Evolutionary conservation across 2,113 vertebrate genomes (phyloP).

Genomic region (Columba janthina): DNA sequence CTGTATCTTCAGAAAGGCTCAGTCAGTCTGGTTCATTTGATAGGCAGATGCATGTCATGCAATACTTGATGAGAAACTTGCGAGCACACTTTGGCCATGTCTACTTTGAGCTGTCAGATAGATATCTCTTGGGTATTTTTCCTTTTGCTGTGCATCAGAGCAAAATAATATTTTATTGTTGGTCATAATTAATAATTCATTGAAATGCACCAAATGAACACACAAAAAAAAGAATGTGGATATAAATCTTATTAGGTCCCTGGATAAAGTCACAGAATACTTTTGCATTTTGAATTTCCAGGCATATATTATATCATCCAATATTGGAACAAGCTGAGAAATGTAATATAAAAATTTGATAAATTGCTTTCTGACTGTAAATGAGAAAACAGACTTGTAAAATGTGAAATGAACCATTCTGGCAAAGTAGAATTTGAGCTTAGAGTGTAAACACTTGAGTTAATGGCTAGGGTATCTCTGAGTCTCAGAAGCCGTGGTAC

Average conservation of each 20-base stretch:
- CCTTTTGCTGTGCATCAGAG: constrained; percentile 75
- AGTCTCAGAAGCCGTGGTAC: constrained; percentile 82
- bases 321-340: constrained; percentile 75
- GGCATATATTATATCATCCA: constrained; percentile 69
- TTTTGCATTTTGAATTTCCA: constrained; percentile 70
- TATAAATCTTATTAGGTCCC: constrained; percentile 77
- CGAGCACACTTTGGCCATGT: constrained; percentile 60
- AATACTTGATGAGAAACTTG: constrained; percentile 57
- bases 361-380: constrained; percentile 77
- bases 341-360: constrained; percentile 80
- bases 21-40: constrained; percentile 71
- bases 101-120: constrained; percentile 70
- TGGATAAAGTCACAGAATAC: constrained; percentile 68
- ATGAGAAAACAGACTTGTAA: constrained; percentile 82
- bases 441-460: constrained; percentile 84
- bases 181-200: constrained; percentile 84
- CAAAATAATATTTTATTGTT: constrained; percentile 83
- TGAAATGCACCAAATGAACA: constrained; percentile 76
- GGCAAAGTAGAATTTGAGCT: constrained; percentile 82
- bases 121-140: constrained; percentile 73
- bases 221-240: constrained; percentile 60
- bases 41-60: constrained; percentile 67
- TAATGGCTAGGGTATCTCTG: constrained; percentile 82
- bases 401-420: constrained; percentile 83
- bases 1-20: constrained; percentile 66